These are phyloP conservation scores for Schizopygopsis malacanthus DNA, from an alignment of 2,797 vertebrate genomes.

Conservation along the genomic window DNA sequence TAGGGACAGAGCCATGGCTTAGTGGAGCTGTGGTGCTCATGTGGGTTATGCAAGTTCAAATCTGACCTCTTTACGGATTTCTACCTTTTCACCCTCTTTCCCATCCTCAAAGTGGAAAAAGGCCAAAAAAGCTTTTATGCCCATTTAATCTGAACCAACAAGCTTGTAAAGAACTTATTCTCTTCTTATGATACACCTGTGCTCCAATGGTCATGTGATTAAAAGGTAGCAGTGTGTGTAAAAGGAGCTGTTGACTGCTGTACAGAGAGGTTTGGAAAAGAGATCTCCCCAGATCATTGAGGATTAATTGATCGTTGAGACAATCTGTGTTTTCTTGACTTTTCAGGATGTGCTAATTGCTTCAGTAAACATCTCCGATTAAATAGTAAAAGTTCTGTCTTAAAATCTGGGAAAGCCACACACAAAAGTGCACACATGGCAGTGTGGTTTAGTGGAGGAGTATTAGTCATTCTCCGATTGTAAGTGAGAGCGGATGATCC, in stretches of 20 bases:
- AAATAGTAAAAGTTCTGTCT: background rate
- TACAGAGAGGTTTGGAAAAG: background rate
- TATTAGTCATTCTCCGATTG: slow-evolving; percentile 26
- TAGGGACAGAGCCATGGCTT: background rate
- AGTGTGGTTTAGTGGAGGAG: background rate
- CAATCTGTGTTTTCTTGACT: background rate
- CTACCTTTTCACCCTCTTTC: background rate
- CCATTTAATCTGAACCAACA: background rate
- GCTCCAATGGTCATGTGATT: background rate
- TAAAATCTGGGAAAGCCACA: background rate
- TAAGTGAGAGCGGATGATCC: slow-evolving; percentile 30
- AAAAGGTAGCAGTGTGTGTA: background rate
- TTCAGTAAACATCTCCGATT: background rate
- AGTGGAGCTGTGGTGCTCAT: too few species aligned
- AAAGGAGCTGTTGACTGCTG: slow-evolving; percentile 13
- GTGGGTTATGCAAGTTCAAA: background rate
- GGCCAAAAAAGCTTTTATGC: background rate
- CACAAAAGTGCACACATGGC: background rate
- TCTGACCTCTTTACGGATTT: background rate
- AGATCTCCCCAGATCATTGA: slow-evolving; percentile 7
- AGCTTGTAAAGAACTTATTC: background rate
- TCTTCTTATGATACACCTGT: slow-evolving; percentile 3
- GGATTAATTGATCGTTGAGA: slow-evolving; percentile 4
- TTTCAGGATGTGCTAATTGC: background rate
- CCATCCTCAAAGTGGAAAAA: background rate